These are phyloP conservation scores for Stigmatopora nigra DNA, from an alignment of 2,113 vertebrate species.

Conservation along the genomic window DNA sequence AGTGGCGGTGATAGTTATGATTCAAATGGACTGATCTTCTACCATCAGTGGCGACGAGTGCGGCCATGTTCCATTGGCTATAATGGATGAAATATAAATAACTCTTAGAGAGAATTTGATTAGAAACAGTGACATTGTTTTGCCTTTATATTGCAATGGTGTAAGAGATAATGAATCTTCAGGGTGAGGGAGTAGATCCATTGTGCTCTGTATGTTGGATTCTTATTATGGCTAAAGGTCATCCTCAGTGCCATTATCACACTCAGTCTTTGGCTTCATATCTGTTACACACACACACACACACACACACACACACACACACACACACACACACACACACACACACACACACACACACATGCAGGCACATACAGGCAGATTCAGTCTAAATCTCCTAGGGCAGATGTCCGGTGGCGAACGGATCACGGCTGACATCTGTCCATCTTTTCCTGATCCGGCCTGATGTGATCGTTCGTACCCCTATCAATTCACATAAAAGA, in stretches of 20 bases:
- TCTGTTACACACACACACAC: conserved; percentile 7
- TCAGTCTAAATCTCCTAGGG: conserved; percentile 54
- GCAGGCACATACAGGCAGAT: conserved; percentile 21
- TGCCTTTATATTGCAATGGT: conserved; percentile 12
- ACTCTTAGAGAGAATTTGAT: conserved; percentile 34
- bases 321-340: conserved; percentile 19
- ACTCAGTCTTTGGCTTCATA: conserved; percentile 36
- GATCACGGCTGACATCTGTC: conserved; percentile 70
- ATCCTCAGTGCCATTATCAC: conserved; percentile 44
- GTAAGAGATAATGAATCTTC: conserved; percentile 29
- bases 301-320: conserved; percentile 18
- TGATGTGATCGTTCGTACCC: conserved; percentile 45
- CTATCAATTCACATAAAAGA: conserved; percentile 41
- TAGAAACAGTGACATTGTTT: conserved; percentile 29
- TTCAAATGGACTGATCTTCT: too few species aligned
- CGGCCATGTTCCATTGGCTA: conserved; percentile 26
- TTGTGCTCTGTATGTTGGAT: conserved; percentile 24
- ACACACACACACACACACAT: conserved; percentile 14
- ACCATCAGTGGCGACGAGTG: too few species aligned
- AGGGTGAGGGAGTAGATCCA: conserved; percentile 24
- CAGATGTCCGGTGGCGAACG: conserved; percentile 54
- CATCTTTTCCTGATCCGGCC: conserved; percentile 55
- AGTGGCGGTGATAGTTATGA: too few species aligned
- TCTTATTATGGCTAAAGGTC: conserved; percentile 49
- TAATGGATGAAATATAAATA: conserved; percentile 37